Base-by-base conservation (phyloP, 2,888 invertebrate species). In the Nephrotoma appendiculata region DNA sequence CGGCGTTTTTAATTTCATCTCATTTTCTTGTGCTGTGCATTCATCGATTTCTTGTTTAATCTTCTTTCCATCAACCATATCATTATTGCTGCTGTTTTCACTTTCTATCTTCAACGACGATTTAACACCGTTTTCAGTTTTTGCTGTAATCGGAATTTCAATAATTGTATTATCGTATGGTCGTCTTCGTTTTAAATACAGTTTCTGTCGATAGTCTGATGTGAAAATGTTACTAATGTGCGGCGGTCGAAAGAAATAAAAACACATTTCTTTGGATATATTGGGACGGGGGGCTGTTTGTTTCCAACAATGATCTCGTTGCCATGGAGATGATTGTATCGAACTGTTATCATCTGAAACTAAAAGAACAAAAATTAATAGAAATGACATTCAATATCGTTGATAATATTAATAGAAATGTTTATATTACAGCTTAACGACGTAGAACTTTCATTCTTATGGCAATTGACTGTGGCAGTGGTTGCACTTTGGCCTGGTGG, bases 341-440 rank as follows among this genome's bases (percentile, higher is more conserved):
- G 97, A 97, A 90, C 96, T 96, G 92, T 96, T 97, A 92, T 97
- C 97, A 93, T 97, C 97, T 90, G 97, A 96, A 92, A 96, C 95
- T 95, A 89, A 86, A 91, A 91, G 31, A 88, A 71, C 45, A 31
- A 2, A 19, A 83, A 83, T 86, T 57, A 86, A 6, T 41, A 43
- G 41, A 86, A 71, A 71, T 7, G 2, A 31, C 0, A 71, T 9
- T 71, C 31, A 9, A 71, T 6, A 19, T 0, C 6, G 52, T 6
- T 52, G 2, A 45, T 48, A 86, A 88, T n/a, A n/a, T 83, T n/a
- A 52, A 83, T 83, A 87, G 86, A 86, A 41, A 86, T 86, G 42
- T 31, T 31, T 44, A 71, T 87, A 89, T 93, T 92, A 95, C 95
- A 96, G 92, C 96, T 96, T 91, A 97, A 95, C 89, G 96, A 96